A percentile compares a stretch with the other conserved stretches of the same genome.
Conservation (phyloP, 2,797 vertebrate genomes). For the Mareca strepera region DNA sequence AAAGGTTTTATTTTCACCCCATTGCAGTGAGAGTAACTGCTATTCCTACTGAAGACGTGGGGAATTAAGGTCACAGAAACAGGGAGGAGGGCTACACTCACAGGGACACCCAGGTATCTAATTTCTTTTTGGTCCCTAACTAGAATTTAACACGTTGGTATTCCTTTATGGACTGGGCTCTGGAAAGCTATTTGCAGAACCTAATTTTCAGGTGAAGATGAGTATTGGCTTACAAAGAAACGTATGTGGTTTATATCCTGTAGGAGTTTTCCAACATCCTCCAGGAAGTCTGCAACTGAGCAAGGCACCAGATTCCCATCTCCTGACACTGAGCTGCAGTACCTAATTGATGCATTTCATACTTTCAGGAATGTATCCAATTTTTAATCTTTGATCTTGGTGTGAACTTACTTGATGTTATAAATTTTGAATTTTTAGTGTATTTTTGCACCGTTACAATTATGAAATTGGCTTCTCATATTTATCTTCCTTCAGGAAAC, state of each 20-base stretch:
- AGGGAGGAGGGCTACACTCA: neutral
- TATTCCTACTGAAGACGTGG: neutral
- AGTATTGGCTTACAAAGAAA: neutral
- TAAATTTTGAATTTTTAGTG: conserved; percentile 40
- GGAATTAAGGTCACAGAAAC: neutral
- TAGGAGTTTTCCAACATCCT: neutral
- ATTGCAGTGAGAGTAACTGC: neutral
- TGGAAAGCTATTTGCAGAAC: neutral
- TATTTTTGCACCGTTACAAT: neutral
- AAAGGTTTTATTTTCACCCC: neutral
- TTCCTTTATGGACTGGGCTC: neutral
- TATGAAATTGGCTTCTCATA: conserved; percentile 5
- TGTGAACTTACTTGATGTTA: conserved; percentile 5
- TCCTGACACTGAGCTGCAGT: fast-evolving
- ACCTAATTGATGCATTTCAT: conserved; percentile 20
- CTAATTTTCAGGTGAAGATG: neutral
- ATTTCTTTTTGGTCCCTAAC: neutral
- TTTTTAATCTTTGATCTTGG: conserved; percentile 49
- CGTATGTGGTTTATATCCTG: neutral
- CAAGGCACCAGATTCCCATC: neutral
- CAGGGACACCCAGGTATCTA: neutral
- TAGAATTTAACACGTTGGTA: neutral
- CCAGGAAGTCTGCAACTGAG: neutral
- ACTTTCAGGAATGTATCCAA: neutral
- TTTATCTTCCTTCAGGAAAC: conserved; percentile 55